phyloP scores from a whole-genome alignment of 2,888 invertebrate species.

The Polydrusus cervinus region DNA sequence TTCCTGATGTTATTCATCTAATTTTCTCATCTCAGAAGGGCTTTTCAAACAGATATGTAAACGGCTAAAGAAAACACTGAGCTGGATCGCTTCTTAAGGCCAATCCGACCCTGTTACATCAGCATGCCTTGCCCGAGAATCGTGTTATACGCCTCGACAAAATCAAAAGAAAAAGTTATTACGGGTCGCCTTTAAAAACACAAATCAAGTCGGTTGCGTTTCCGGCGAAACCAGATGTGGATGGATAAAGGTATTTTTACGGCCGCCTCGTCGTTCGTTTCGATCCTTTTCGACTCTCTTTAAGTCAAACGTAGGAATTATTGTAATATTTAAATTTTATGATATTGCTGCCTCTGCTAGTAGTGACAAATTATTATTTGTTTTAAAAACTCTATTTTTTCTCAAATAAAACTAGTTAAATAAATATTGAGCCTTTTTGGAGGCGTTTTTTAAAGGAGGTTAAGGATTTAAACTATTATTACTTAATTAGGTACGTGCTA shows the following conservation, averaged over 20 bases:
- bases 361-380: neutral
- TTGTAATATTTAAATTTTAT: slow-evolving; percentile 27
- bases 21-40: too few species aligned
- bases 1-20: too few species aligned
- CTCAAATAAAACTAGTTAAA: neutral
- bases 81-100: neutral
- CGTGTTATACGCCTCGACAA: slow-evolving; percentile 46
- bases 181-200: slow-evolving; percentile 49
- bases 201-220: slow-evolving; percentile 51
- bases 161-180: slow-evolving; percentile 51
- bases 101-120: slow-evolving; percentile 36
- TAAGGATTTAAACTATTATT: too few species aligned
- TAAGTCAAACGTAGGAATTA: slow-evolving; percentile 21
- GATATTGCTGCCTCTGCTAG: neutral
- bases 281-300: slow-evolving; percentile 39
- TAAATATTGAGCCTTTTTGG: neutral
- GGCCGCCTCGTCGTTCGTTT: slow-evolving; percentile 42
- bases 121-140: slow-evolving; percentile 43
- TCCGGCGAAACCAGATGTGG: slow-evolving; percentile 54
- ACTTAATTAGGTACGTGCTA: too few species aligned
- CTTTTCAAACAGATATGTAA: too few species aligned
- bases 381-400: neutral
- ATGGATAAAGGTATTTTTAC: slow-evolving; percentile 48
- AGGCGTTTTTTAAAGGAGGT: too few species aligned
- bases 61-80: too few species aligned